phyloP scores from a whole-genome alignment of 2,888 invertebrate genomes.

The Busseola fusca region DNA sequence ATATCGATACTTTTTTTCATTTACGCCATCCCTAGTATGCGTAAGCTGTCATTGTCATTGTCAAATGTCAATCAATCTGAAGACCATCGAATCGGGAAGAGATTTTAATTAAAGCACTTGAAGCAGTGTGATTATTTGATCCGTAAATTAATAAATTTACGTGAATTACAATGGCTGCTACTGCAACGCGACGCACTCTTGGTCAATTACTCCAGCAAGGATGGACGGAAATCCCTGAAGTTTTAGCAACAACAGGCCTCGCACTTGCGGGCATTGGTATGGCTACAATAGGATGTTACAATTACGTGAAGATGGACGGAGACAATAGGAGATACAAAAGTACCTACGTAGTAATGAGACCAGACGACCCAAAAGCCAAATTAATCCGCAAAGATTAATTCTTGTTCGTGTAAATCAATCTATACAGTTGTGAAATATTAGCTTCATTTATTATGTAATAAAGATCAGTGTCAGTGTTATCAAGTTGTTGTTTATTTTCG shows the following conservation, averaged over 20 bases:
- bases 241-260: constrained; percentile 89
- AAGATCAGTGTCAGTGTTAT: constrained; percentile 68
- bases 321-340: constrained; percentile 91
- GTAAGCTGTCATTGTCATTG: too few species aligned
- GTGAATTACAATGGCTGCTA: constrained; percentile 72
- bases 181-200: constrained; percentile 76
- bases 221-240: constrained; percentile 92
- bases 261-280: constrained; percentile 89
- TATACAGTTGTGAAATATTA: constrained; percentile 54
- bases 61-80: background rate
- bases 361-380: constrained; percentile 91
- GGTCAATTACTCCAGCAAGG: constrained; percentile 82
- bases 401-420: constrained; percentile 24
- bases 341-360: constrained; percentile 90
- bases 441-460: constrained; percentile 83
- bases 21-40: too few species aligned
- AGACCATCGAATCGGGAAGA: background rate
- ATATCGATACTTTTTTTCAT: too few species aligned
- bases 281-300: constrained; percentile 81
- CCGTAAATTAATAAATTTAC: constrained; percentile 20
- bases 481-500: constrained; percentile 37
- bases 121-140: background rate
- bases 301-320: constrained; percentile 89
- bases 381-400: constrained; percentile 88
- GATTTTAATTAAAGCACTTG: too few species aligned